Evolutionary conservation across 2,113 vertebrate species (phyloP).

Genomic region (Diadophis punctatus): DNA sequence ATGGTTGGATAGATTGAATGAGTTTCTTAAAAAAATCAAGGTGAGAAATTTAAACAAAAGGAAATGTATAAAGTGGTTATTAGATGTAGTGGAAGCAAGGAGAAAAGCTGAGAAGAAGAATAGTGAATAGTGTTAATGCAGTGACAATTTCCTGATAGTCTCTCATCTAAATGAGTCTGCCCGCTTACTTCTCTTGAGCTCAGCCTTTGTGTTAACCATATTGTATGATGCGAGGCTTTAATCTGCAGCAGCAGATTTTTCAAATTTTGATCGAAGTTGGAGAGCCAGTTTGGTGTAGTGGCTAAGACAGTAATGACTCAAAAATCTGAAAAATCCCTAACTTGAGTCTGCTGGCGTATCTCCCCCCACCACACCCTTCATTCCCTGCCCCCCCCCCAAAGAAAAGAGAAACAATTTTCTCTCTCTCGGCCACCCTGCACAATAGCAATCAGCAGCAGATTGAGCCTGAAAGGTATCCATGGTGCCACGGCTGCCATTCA

Average conservation of each 20-base stretch:
- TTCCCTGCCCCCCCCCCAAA: background rate
- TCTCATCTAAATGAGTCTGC: background rate
- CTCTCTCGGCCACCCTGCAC: background rate
- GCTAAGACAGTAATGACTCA: background rate
- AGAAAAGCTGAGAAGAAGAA: background rate
- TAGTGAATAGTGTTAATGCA: background rate
- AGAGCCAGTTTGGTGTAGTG: background rate
- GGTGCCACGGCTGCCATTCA: background rate
- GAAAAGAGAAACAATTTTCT: background rate
- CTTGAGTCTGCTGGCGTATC: background rate
- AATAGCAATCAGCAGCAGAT: background rate
- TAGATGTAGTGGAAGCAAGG: background rate
- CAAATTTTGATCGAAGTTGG: background rate
- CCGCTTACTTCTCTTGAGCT: background rate
- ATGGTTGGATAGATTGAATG: background rate
- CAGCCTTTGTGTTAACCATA: background rate
- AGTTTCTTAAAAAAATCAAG: background rate
- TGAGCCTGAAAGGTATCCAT: background rate
- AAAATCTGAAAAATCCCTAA: background rate
- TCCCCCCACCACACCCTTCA: background rate
- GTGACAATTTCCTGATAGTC: background rate
- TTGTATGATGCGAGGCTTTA: background rate
- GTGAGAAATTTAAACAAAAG: background rate
- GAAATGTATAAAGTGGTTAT: background rate
- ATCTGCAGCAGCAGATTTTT: background rate